Percentiles rank a stretch among this genome's conserved stretches.
These are phyloP conservation scores for Pocillopora meandrina DNA, from an alignment of 92 coral and sea anemone species.

Conservation along the genomic window DNA sequence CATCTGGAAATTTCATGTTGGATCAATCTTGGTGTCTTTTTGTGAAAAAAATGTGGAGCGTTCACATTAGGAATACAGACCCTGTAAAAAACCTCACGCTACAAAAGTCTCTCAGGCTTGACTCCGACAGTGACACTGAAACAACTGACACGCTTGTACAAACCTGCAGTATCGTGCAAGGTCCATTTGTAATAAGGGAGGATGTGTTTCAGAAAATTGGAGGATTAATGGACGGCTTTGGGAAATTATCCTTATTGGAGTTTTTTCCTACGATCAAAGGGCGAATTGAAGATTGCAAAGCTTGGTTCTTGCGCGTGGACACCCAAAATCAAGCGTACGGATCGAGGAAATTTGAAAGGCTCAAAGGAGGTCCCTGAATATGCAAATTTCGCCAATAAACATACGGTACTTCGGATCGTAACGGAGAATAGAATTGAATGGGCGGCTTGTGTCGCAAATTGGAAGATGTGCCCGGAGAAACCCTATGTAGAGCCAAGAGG, in stretches of 20 bases:
- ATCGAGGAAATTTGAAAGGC: conserved; percentile 49
- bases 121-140: neutral
- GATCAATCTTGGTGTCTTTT: conserved; percentile 72
- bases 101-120: neutral
- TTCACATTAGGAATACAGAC: conserved; percentile 56
- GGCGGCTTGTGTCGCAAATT: conserved; percentile 68
- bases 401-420: conserved; percentile 62
- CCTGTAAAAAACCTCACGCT: neutral
- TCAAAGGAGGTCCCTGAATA: conserved; percentile 59
- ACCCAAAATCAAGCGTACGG: conserved; percentile 23
- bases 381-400: conserved; percentile 46
- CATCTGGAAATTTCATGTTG: too few species aligned
- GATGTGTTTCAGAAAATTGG: conserved; percentile 50
- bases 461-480: conserved; percentile 56
- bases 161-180: conserved; percentile 45
- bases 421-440: conserved; percentile 70
- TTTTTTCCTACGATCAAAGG: conserved; percentile 69
- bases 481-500: conserved; percentile 49
- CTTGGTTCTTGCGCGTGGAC: conserved; percentile 37
- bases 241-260: conserved; percentile 48
- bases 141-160: neutral
- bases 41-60: conserved; percentile 52
- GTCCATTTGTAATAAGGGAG: conserved; percentile 55
- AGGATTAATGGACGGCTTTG: conserved; percentile 45
- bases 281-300: conserved; percentile 54